These are phyloP conservation scores for Sebastes baramenuke DNA, from an alignment of 2,797 vertebrate genomes.

Conservation along the genomic window DNA sequence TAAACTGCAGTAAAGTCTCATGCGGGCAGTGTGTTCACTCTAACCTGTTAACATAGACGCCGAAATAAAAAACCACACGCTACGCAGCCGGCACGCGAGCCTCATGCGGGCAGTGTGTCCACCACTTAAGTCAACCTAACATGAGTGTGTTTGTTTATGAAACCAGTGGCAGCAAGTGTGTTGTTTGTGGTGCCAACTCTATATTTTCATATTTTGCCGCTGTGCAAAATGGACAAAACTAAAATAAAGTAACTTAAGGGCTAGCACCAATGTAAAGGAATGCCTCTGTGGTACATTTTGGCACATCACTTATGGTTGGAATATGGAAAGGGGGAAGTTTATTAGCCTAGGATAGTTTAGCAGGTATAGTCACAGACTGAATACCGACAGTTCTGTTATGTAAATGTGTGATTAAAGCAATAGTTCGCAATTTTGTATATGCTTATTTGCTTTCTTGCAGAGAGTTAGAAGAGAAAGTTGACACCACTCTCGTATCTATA, in stretches of 20 bases:
- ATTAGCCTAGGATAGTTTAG: background rate
- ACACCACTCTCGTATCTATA: background rate
- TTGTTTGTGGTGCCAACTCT: background rate
- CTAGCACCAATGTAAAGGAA: constrained; percentile 29
- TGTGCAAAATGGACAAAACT: constrained; percentile 6
- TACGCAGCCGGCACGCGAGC: too few species aligned
- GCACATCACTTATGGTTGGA: constrained; percentile 14
- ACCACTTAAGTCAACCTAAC: background rate
- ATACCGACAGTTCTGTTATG: too few species aligned
- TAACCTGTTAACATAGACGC: too few species aligned
- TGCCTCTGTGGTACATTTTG: constrained; percentile 6
- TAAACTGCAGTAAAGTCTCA: too few species aligned
- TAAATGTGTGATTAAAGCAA: background rate
- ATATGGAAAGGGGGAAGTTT: background rate
- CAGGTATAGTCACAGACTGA: background rate
- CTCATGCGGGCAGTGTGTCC: too few species aligned
- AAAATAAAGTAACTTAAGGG: background rate
- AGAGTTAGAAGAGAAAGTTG: background rate
- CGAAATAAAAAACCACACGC: too few species aligned
- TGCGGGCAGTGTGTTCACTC: too few species aligned
- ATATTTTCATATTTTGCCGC: background rate
- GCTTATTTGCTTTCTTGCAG: background rate
- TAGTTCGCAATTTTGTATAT: background rate
- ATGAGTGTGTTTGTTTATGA: background rate
- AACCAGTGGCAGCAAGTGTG: background rate